Percentiles rank a stretch among this genome's conserved stretches.
These are phyloP conservation scores for Drosophila meridionalis DNA, from an alignment of 2,888 invertebrate genomes.

Conservation along the genomic window DNA sequence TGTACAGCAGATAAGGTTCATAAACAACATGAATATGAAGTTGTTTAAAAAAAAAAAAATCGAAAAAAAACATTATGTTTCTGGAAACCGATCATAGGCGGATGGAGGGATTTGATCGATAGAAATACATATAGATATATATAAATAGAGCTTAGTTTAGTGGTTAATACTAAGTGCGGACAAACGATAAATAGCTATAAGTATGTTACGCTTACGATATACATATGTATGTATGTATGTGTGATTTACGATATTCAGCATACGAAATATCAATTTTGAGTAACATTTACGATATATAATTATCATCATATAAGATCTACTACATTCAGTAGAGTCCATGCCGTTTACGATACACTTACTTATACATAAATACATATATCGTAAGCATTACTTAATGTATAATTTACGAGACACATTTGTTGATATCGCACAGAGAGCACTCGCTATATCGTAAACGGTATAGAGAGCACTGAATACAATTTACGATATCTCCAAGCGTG, in stretches of 20 bases:
- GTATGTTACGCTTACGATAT: constrained; percentile 34
- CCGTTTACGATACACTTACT: neutral
- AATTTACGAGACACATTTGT: neutral
- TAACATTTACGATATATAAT: constrained; percentile 3
- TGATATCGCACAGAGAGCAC: constrained; percentile 1
- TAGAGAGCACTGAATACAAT: neutral
- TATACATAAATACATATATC: neutral
- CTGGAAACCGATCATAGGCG: neutral
- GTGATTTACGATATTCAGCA: constrained; percentile 13
- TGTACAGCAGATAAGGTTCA: neutral
- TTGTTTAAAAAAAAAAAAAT: neutral
- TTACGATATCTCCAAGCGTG: constrained; percentile 5
- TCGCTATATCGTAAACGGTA: constrained; percentile 13
- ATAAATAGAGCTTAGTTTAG: neutral
- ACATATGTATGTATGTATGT: constrained; percentile 1
- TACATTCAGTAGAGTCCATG: neutral
- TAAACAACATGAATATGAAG: neutral
- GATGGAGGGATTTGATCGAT: constrained; percentile 4
- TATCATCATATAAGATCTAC: neutral
- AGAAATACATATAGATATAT: neutral
- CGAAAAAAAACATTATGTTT: neutral
- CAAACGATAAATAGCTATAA: constrained; percentile 60
- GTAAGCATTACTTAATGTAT: constrained; percentile 10
- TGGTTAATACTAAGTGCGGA: constrained; percentile 62
- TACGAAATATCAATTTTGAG: constrained; percentile 8